These are phyloP conservation scores for Psophia crepitans DNA, from an alignment of 2,113 vertebrate genomes.

Conservation along the genomic window DNA sequence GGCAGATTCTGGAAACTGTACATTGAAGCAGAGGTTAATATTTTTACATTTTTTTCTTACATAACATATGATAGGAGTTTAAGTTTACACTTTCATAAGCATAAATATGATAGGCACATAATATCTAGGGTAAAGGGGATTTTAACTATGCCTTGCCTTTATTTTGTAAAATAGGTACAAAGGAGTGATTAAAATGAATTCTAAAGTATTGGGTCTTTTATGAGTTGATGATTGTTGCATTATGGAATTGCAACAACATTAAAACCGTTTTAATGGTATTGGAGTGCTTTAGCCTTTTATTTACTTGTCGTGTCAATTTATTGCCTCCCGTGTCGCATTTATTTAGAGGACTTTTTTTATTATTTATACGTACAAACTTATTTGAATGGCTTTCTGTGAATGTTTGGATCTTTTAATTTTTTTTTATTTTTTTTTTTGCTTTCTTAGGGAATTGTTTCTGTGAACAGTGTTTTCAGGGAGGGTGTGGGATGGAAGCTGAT, in stretches of 20 bases:
- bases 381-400: slow-evolving; percentile 66
- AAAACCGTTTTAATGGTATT: slow-evolving; percentile 99
- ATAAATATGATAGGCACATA: slow-evolving; percentile 66
- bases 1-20: slow-evolving; percentile 99
- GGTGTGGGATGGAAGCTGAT: slow-evolving; percentile 47
- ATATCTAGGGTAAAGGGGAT: slow-evolving; percentile 61
- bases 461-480: slow-evolving; percentile 47
- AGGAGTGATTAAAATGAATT: slow-evolving; percentile 79
- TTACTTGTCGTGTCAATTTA: slow-evolving; percentile 99
- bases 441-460: slow-evolving; percentile 58
- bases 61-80: slow-evolving; percentile 76
- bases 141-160: slow-evolving; percentile 74
- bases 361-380: slow-evolving; percentile 74
- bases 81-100: slow-evolving; percentile 80
- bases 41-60: slow-evolving; percentile 81
- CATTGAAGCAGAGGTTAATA: slow-evolving; percentile 99
- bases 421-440: slow-evolving; percentile 69
- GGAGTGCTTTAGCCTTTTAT: slow-evolving; percentile 99
- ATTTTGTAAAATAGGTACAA: slow-evolving; percentile 80
- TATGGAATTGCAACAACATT: slow-evolving; percentile 99
- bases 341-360: slow-evolving; percentile 89
- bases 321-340: slow-evolving; percentile 99
- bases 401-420: slow-evolving; percentile 52
- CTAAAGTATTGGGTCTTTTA: slow-evolving; percentile 82
- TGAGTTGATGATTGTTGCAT: slow-evolving; percentile 97